Conservation (phyloP, 2,888 invertebrate genomes). For the Lucinisca nassula region DNA sequence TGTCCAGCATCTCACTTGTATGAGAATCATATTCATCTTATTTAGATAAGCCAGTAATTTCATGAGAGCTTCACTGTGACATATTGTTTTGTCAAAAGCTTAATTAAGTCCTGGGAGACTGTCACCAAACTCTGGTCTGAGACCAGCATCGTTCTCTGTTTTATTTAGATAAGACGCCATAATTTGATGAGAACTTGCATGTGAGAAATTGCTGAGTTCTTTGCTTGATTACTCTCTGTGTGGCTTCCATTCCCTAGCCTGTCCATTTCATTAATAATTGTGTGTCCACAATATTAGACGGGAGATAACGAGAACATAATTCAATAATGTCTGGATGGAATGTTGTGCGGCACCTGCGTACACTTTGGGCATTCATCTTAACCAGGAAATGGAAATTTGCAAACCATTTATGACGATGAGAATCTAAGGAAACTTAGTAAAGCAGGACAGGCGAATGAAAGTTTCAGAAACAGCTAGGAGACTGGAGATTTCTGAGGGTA, state of each 20-base stretch:
- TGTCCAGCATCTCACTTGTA: not conserved
- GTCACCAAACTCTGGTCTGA: not conserved
- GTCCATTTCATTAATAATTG: not conserved
- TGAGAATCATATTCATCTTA: not conserved
- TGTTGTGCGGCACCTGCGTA: not conserved
- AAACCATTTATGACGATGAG: too few relatives aligned
- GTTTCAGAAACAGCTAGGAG: too few relatives aligned
- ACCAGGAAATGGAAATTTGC: too few relatives aligned
- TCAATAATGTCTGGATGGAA: not conserved
- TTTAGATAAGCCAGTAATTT: not conserved
- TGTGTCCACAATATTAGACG: constrained; percentile 10
- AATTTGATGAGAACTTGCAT: not conserved
- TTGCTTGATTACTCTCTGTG: not conserved
- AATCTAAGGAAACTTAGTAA: too few relatives aligned
- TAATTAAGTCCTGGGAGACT: not conserved
- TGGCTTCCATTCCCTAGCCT: not conserved
- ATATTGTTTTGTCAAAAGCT: not conserved
- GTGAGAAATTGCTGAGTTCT: not conserved
- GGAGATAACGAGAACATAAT: not conserved
- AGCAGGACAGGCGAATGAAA: too few relatives aligned
- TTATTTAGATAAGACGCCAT: constrained; percentile 11
- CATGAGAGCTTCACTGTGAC: not conserved
- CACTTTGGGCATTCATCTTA: too few relatives aligned
- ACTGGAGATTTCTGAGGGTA: too few relatives aligned
- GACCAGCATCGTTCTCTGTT: not conserved